Evolutionary conservation across 2,113 vertebrate species (phyloP), one percentile per base, ranked within the genome.

Genomic region (Regulus satrapa): DNA sequence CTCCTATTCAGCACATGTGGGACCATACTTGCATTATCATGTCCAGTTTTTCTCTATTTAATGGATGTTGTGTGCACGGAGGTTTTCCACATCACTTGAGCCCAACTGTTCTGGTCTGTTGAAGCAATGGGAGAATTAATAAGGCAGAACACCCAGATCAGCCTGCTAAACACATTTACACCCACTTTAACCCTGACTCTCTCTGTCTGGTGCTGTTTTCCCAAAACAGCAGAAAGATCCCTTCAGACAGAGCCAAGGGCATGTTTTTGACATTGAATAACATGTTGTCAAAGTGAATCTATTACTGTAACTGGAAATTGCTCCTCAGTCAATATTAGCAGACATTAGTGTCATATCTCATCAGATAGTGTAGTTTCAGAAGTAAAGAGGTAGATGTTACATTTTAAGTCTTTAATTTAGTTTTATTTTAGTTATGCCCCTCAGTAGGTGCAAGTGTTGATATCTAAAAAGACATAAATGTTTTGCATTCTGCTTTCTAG

Each of bases 211-310:
- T 83, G 34, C 28, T 63, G 5, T 63, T 67, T 86, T 84, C 72
- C 51, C 45, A 24, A 74, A 91, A 71, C 46, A 74, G 38, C 58
- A 88, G 59, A 78, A 89, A 63, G 56, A 29, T 64, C 29, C 36
- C 45, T 68, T 21, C 45, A 84, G 48, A 64, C 4, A 88, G n/a
- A 83, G 75, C 58, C 62, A 66, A 68, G 48, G 76, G 66, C 34
- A 81, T 75, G 31, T 54, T 84, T 96, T 91, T 81, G 72, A 59
- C 88, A 68, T 18, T 92, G 91, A 92, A 68, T 89, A 94, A 66
- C 52, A 49, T 28, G 56, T 75, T 94, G 88, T 88, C 92, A 90
- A 64, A 79, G 93, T 72, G 13, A 80, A 92, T 94, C 55, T 89
- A 76, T 85, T 85, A 48, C n/a, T 78, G 59, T 72, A 69, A 76